These are phyloP conservation scores for Diorhabda sublineata DNA, from an alignment of 1,140 invertebrate species.

Conservation along the genomic window DNA sequence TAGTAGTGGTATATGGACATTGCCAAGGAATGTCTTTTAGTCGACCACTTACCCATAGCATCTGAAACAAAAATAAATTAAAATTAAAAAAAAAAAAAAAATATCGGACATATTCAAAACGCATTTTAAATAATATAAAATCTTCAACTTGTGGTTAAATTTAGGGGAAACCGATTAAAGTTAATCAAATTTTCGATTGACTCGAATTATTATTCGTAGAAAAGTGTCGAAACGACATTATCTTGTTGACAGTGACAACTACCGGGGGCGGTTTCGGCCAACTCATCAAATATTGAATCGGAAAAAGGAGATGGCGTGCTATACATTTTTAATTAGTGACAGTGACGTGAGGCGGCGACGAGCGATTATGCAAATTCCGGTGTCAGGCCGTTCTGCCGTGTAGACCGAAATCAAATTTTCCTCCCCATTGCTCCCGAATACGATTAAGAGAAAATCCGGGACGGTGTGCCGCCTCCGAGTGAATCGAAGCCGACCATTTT, in stretches of 20 bases:
- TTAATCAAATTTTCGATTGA: neutral
- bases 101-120: neutral
- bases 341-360: conserved; percentile 27
- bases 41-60: conserved; percentile 57
- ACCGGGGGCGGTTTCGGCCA: neutral
- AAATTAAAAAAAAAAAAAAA: neutral
- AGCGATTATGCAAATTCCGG: conserved; percentile 41
- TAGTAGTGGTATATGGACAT: conserved; percentile 25
- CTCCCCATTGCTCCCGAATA: conserved; percentile 39
- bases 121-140: neutral
- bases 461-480: conserved; percentile 12
- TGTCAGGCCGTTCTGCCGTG: conserved; percentile 29
- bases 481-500: too few species aligned
- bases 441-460: conserved; percentile 35
- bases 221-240: neutral
- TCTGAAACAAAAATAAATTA: conserved; percentile 54
- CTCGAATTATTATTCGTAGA: neutral
- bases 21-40: conserved; percentile 16
- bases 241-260: conserved; percentile 1
- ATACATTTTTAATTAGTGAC: conserved; percentile 42
- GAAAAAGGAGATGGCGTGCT: conserved; percentile 34
- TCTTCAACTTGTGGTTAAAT: neutral
- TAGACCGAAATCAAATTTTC: conserved; percentile 41
- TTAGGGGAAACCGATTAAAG: neutral
- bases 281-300: neutral